Base-by-base conservation (phyloP, 2,113 vertebrate genomes). In the Pelecanoides urinatrix region DNA sequence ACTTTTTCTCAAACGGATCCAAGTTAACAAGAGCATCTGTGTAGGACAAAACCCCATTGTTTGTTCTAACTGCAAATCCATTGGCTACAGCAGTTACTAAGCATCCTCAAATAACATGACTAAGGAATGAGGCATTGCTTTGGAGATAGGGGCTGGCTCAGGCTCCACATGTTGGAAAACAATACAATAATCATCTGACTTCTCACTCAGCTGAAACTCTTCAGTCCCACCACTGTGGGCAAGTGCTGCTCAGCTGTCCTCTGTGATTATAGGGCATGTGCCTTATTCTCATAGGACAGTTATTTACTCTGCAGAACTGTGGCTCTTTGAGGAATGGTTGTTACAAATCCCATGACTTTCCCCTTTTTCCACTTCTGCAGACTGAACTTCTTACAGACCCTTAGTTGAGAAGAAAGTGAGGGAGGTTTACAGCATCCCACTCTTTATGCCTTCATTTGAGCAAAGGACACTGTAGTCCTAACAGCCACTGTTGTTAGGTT, bases 11-110 rank as follows among this genome's bases (percentile, higher is more conserved):
- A 49, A 74, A 50, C n/a, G 19, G 40, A 55, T 78, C 61, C 66
- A 83, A 74, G 38, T 94, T 84, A 89, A 74, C 16, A 93, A 90
- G 56, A 95, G 72, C 63, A 92, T 96, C 94, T 95, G 72, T 74
- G 68, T 36, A 89, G 62, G 52, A 96, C 91, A 96, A 94, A 96
- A 78, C 30, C 14, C 36, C 55, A 75, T 95, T 96, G 93, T 97
- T 73, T 91, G 18, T 89, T 56, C 70, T 94, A 87, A 96, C 89
- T 93, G 68, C 84, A 95, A 61, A 79, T 56, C 65, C 61, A 53
- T 77, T 94, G 29, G 83, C 91, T 84, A 59, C 70, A 87, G 89
- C 62, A 78, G 80, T 95, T 94, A 81, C 83, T 84, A 89, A 86
- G 59, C 80, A 91, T 95, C 70, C 62, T 95, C 27, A 9, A 95